A percentile compares a stretch with the other conserved stretches of the same genome.
Evolutionary conservation across 2,888 invertebrate genomes (phyloP).

Genomic region (Tenodera sinensis): DNA sequence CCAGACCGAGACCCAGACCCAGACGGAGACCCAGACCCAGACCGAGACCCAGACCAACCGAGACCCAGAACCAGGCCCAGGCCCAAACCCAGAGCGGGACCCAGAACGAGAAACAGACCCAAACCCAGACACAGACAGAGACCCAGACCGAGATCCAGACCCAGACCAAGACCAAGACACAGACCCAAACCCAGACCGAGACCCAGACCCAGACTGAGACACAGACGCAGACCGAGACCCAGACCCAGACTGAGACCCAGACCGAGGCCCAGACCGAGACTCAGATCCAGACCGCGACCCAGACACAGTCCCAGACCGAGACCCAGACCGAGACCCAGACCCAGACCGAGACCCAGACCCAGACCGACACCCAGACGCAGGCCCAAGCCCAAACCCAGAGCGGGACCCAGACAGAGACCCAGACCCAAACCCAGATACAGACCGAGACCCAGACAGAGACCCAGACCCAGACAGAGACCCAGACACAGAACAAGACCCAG

Average conservation of each 20-base stretch:
- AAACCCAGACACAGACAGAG: neutral
- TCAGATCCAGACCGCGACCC: neutral
- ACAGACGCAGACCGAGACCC: neutral
- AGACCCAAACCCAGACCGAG: slow-evolving; percentile 27
- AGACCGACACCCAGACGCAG: too few species aligned
- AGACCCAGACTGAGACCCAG: too few species aligned
- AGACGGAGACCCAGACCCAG: neutral
- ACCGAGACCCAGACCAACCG: too few species aligned
- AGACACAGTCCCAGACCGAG: too few species aligned
- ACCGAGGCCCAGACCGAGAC: too few species aligned
- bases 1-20: too few species aligned
- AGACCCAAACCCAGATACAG: too few species aligned
- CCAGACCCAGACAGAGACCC: slow-evolving; percentile 26
- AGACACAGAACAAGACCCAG: slow-evolving; percentile 30
- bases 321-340: neutral
- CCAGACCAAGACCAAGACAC: too few species aligned
- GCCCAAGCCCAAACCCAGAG: slow-evolving; percentile 34
- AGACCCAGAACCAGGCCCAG: neutral
- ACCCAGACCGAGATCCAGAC: too few species aligned
- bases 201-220: neutral
- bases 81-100: too few species aligned
- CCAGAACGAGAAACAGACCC: neutral
- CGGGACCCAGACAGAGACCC: too few species aligned
- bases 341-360: neutral
- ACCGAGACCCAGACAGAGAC: too few species aligned